phyloP scores from a whole-genome alignment of 2,888 invertebrate genomes.

The Tromatobia lineatoria region DNA sequence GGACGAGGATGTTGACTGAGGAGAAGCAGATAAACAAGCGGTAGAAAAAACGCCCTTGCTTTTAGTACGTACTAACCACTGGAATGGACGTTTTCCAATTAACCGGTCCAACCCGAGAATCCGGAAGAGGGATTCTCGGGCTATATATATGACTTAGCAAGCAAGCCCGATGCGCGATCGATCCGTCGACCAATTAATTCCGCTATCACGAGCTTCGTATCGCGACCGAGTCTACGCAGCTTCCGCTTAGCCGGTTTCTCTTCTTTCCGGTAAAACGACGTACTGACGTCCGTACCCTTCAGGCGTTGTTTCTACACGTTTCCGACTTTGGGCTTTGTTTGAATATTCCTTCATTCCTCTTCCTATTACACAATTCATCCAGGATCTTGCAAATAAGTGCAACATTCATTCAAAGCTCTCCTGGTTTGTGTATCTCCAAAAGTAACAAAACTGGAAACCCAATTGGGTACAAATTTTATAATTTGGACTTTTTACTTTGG shows the following conservation, averaged over 20 bases:
- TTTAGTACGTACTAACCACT: slow-evolving; percentile 53
- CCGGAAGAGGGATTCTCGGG: background rate
- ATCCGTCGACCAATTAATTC: slow-evolving; percentile 77
- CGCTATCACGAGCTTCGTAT: slow-evolving; percentile 61
- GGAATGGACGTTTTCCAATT: slow-evolving; percentile 60
- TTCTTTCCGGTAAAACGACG: background rate
- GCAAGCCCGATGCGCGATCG: slow-evolving; percentile 64
- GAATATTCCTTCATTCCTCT: background rate
- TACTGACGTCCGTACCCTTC: background rate
- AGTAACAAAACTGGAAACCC: too few species aligned
- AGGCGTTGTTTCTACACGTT: background rate
- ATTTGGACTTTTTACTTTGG: too few species aligned
- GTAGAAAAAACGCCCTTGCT: slow-evolving; percentile 38
- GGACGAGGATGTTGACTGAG: background rate
- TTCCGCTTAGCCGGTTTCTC: slow-evolving; percentile 35
- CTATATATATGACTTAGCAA: background rate
- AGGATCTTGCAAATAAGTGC: too few species aligned
- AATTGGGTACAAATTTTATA: too few species aligned
- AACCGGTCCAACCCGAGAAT: slow-evolving; percentile 27
- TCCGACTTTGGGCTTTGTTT: background rate
- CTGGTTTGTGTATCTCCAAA: too few species aligned
- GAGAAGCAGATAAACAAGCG: background rate
- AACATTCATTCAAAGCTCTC: too few species aligned
- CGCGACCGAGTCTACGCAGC: slow-evolving; percentile 16
- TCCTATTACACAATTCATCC: too few species aligned